A percentile compares a stretch with the other conserved stretches of the same genome.
phyloP scores from a whole-genome alignment of 2,797 vertebrate species.

The Manis javanica region DNA sequence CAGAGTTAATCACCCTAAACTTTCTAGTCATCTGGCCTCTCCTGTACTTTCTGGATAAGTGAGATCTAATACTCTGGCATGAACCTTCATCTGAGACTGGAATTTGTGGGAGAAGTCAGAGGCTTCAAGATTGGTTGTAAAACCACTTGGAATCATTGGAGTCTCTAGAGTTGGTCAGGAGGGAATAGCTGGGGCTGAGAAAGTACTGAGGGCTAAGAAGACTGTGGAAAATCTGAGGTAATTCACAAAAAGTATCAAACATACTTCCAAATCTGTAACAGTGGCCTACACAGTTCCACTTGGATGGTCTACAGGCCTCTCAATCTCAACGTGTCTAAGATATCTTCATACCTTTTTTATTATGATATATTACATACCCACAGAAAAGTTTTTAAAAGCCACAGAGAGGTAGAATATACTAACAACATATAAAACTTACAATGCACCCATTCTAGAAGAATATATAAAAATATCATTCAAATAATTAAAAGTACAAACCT shows the following conservation, averaged over 20 bases:
- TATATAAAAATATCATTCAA: neutral
- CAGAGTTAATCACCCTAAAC: neutral
- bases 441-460: neutral
- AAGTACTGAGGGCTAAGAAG: neutral
- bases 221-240: neutral
- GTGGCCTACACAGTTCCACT: neutral
- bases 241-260: neutral
- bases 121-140: constrained; percentile 19
- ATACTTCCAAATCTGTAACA: neutral
- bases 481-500: neutral
- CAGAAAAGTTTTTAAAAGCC: neutral
- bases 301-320: neutral
- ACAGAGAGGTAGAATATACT: neutral
- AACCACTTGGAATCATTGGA: neutral
- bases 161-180: neutral
- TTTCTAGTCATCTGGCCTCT: neutral
- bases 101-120: neutral
- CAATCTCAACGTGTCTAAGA: neutral
- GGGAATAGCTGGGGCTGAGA: neutral
- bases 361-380: neutral
- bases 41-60: neutral
- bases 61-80: neutral
- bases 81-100: neutral
- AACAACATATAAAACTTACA: neutral
- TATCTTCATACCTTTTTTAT: neutral